Base-by-base conservation (phyloP, 1,140 invertebrate genomes). In the Muscidifurax raptorellus region DNA sequence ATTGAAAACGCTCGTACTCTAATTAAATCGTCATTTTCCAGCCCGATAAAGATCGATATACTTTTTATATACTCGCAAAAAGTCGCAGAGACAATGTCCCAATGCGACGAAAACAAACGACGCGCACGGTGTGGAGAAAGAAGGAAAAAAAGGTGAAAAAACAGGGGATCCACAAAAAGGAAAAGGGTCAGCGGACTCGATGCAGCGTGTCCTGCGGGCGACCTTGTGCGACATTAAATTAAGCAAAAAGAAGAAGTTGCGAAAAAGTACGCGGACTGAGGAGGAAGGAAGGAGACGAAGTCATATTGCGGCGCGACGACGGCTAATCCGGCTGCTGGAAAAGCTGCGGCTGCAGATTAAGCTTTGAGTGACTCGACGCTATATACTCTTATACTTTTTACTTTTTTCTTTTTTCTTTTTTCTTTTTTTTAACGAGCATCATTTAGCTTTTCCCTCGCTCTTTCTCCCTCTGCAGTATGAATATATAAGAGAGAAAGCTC, bases 81-180 rank as follows among this genome's bases (percentile, higher is more conserved):
- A 27, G 10, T 12, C 25, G 22, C 3, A 10, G 9, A 47, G 1
- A 10, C 13, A 12, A 15, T 12, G 25, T 83, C 25, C 47, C 32
- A 83, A 67, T 27, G 36, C 67, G 32, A 69, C 74, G 22, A 77
- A 83, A 83, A 77, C 32, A 83, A 83, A 69, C 59, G 64, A 69
- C 32, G 81, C 81, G 71, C 52, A 10, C 10, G 25, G n/a, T 67
- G 25, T 18, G 6, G 15, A 18, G 15, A 18, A 6, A n/a, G 9
- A 25, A 25, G 4, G n/a, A 9, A 32, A 66, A 64, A 59, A 74
- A 22, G 18, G 59, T 9, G 10, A 25, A 30, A 7, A 7, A 59
- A 18, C 2, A 30, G n/a, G 44, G 18, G 47, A 36, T 25, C 13
- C 5, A 15, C n/a, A 76, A 76, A 47, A 52, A 76, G 74, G 18